Evolutionary conservation across 2,888 invertebrate genomes (phyloP), one percentile per base, ranked within the genome.

Genomic region (Sminthurinus aureus): DNA sequence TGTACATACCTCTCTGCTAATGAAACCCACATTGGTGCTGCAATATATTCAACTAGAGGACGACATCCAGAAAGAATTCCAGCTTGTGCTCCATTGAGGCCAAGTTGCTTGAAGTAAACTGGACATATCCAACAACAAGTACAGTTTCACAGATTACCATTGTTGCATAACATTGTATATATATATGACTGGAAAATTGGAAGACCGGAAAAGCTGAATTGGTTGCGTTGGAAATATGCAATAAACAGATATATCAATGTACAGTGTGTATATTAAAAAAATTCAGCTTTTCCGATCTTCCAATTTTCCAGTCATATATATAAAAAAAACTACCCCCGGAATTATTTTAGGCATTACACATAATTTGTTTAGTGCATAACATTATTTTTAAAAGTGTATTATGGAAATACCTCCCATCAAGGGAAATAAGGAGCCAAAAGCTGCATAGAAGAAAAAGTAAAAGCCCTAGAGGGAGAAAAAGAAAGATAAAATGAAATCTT

Each of bases 371-470:
- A 58, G 15, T 58, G 58, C 9, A 58, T 58, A 15, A 58, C 9
- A 12, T 58, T 58, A 12, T 15, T 58, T 58, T 12, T 15, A 15
- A 58, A 15, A 38, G 38, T 38, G 38, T 38, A 38, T 38, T 64
- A 3, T 15, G 1, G 15, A 4, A 64, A 64, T 18, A 64, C 15
- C 97, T 66, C 98, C 99, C 95, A 99, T 96, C 85, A 99, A 92
- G 0, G 99, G 99, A 90, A 99, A 99, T 20, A 99, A 93, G 0
- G 98, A 98, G 9, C 99, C 99, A 90, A 99, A 99, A 0, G 99
- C 98, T 71, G 98, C 97, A 91, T 98, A 99, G 92, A 99, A 99
- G 93, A 98, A 98, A 92, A 99, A 98, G 91, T 99, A 99, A 91
- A 99, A 99, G 26, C 87, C 86, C 87, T 87, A 75, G 6, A 82